Evolutionary conservation across 2,888 invertebrate genomes (phyloP).

Genomic region (Phyto melanocephala): DNA sequence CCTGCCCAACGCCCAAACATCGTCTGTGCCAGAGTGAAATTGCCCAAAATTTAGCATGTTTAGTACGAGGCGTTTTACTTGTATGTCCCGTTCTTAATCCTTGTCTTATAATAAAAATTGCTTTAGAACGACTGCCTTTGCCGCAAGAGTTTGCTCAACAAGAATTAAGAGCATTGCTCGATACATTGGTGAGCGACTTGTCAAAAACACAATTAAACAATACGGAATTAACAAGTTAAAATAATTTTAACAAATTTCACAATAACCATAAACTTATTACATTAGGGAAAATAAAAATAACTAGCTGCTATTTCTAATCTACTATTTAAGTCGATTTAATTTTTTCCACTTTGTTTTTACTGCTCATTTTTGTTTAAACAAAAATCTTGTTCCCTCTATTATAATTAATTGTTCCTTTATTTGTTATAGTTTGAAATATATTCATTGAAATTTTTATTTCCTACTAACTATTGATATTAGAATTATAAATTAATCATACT

Average conservation of each 20-base stretch:
- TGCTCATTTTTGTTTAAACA: not conserved
- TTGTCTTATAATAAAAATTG: constrained; percentile 75
- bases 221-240: constrained; percentile 51
- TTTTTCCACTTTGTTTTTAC: not conserved
- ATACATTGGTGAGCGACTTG: constrained; percentile 72
- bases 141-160: constrained; percentile 78
- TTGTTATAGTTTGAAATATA: constrained; percentile 15
- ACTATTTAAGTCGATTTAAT: constrained; percentile 41
- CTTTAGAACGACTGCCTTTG: constrained; percentile 77
- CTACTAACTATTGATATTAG: not conserved
- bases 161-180: constrained; percentile 73
- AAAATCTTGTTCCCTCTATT: not conserved
- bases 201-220: constrained; percentile 67
- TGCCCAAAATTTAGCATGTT: constrained; percentile 76
- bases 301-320: no score
- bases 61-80: constrained; percentile 77
- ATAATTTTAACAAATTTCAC: constrained; percentile 28
- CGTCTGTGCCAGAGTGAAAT: constrained; percentile 79
- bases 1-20: constrained; percentile 79
- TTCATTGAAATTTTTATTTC: not conserved
- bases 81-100: constrained; percentile 76
- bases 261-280: not conserved
- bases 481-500: not conserved
- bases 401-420: not conserved
- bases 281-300: not conserved